Conservation (phyloP, 2,113 vertebrate species). For the Xiphophorus hellerii region DNA sequence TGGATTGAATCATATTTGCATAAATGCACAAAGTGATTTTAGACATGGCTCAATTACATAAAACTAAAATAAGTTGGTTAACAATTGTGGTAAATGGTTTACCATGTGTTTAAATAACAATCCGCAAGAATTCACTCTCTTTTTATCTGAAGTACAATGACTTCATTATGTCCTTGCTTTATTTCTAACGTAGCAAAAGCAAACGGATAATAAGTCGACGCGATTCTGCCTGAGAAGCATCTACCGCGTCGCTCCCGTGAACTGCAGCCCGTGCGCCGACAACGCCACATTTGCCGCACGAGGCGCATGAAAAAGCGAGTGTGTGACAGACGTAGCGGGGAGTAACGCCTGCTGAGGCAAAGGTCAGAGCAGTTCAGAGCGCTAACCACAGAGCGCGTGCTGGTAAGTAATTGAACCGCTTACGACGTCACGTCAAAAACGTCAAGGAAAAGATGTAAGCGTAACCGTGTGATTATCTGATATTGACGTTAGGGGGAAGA, state of each 20-base stretch:
- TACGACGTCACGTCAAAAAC: constrained; percentile 8
- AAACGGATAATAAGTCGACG: constrained; percentile 7
- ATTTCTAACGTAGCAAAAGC: constrained; percentile 19
- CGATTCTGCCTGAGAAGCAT: constrained; percentile 28
- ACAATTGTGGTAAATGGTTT: background rate
- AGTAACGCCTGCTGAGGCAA: constrained; percentile 4
- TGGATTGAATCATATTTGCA: constrained; percentile 2
- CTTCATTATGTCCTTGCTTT: background rate
- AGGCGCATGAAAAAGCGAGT: constrained; percentile 28
- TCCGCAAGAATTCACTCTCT: background rate
- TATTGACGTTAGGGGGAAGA: background rate
- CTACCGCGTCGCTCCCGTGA: constrained; percentile 23
- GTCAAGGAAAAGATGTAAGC: background rate
- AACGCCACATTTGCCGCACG: constrained; percentile 48
- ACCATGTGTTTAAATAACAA: background rate
- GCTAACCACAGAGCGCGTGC: background rate
- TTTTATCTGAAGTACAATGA: background rate
- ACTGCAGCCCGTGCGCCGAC: constrained; percentile 30
- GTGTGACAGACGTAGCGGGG: constrained; percentile 31
- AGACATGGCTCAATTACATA: background rate
- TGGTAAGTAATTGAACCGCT: background rate
- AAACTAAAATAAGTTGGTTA: background rate
- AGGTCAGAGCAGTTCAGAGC: constrained; percentile 18
- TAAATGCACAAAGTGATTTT: too few relatives aligned
- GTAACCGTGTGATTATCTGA: background rate